Base-by-base conservation (phyloP, 1,140 invertebrate genomes). In the Drosophila gunungcola region DNA sequence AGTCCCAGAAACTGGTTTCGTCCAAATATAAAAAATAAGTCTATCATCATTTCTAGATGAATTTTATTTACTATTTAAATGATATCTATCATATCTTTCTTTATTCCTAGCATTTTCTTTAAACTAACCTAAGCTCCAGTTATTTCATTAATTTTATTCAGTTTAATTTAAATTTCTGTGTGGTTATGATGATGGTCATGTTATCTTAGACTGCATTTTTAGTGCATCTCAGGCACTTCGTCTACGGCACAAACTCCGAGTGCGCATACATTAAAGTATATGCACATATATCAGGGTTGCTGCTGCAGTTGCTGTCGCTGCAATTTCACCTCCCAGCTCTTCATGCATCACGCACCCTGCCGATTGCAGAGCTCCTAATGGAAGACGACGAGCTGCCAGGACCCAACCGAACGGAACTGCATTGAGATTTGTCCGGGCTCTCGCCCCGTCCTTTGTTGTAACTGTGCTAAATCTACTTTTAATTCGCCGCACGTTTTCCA, bases 401-500 rank as follows among this genome's bases (percentile, higher is more conserved):
- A 9, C 38, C 39, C 39, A 32, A 62, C 73, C 57, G 16, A 73
- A 75, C 32, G 69, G 43, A 42, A 67, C 68, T 79, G 57, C 76
- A 68, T 73, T 83, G 54, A 79, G 72, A 74, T 73, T 69, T 75
- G 48, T 48, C 65, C 43, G 11, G 60, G 58, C 36, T 16, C 16
- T 63, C 54, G 60, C 58, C 43, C 16, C 41, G 53, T 43, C 46
- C 58, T 62, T 65, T 75, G 51, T 74, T 74, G 60, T 38, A 57
- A 63, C 53, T 68, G 63, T 21, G 63, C 53, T 39, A 84, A 84
- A 89, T 89, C 84, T 63, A 78, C 74, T 84, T 78, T 89, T 89
- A 84, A 89, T 89, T 80, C 84, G 55, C 73, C 60, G 73, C 84
- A 89, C 80, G 84, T 89, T 84, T 72, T 89, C 80, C 84, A 89